Percentiles rank a stretch among this genome's conserved stretches.
These are phyloP conservation scores for Pachliopta kotzebuea DNA, from an alignment of 2,888 invertebrate species.

Conservation along the genomic window DNA sequence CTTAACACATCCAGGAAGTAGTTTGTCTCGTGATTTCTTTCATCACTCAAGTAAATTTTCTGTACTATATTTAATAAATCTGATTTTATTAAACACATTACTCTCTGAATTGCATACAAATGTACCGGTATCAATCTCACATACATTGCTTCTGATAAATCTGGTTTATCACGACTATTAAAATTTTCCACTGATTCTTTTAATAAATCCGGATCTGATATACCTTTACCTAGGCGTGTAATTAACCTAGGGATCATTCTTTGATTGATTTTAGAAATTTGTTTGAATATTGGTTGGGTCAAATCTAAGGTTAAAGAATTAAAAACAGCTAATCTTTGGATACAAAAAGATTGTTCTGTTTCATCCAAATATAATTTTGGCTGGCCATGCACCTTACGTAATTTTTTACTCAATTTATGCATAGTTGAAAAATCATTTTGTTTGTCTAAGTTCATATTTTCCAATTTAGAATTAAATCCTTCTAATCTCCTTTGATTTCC, in stretches of 20 bases:
- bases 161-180: slow-evolving; percentile 34
- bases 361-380: slow-evolving; percentile 58
- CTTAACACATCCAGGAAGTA: slow-evolving; percentile 33
- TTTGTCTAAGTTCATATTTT: slow-evolving; percentile 38
- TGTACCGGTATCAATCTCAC: slow-evolving; percentile 80
- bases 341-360: slow-evolving; percentile 49
- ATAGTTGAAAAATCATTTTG: slow-evolving; percentile 49
- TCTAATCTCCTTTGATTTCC: slow-evolving; percentile 36
- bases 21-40: slow-evolving; percentile 7
- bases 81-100: slow-evolving; percentile 50
- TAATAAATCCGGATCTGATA: slow-evolving; percentile 47
- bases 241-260: slow-evolving; percentile 43
- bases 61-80: slow-evolving; percentile 33
- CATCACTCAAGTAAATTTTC: slow-evolving; percentile 28
- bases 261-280: slow-evolving; percentile 45
- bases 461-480: slow-evolving; percentile 40
- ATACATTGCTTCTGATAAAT: slow-evolving; percentile 34
- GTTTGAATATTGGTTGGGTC: slow-evolving; percentile 53
- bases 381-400: slow-evolving; percentile 62
- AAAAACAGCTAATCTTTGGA: slow-evolving; percentile 44
- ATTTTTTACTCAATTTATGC: slow-evolving; percentile 60
- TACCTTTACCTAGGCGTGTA: slow-evolving; percentile 50
- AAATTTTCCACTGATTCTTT: slow-evolving; percentile 44
- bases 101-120: slow-evolving; percentile 70
- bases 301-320: slow-evolving; percentile 51